A percentile compares a stretch with the other conserved stretches of the same genome.
phyloP scores from a whole-genome alignment of 2,797 vertebrate species.

The Sternotherus odoratus region DNA sequence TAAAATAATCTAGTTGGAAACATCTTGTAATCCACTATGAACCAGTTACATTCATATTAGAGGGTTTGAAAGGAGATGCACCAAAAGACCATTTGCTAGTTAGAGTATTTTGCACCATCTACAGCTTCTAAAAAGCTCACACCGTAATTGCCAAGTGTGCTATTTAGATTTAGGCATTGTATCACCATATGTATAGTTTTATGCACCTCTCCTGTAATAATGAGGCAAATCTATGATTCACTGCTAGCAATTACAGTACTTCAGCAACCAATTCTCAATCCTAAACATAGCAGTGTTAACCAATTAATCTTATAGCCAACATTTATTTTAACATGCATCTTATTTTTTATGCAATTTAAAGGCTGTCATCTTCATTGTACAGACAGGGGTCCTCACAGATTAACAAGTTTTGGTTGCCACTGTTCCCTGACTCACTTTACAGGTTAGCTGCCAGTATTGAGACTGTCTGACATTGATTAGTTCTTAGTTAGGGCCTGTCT shows the following conservation, averaged over 20 bases:
- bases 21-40: neutral
- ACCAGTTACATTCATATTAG: neutral
- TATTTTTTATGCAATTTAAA: neutral
- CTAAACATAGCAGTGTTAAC: neutral
- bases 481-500: neutral
- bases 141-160: neutral
- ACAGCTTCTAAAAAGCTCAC: neutral
- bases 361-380: neutral
- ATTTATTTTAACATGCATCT: neutral
- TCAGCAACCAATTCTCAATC: neutral
- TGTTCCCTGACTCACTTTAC: neutral
- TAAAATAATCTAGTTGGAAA: neutral
- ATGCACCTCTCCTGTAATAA: neutral
- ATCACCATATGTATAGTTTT: neutral
- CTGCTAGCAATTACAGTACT: neutral
- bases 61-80: neutral
- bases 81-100: neutral
- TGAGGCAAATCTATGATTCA: neutral
- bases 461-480: neutral
- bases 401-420: neutral
- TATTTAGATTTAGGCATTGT: neutral
- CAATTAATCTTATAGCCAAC: neutral
- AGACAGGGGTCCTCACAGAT: neutral
- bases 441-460: neutral
- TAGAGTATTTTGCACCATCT: neutral